These are phyloP conservation scores for Meandrina meandrites DNA, from an alignment of 92 coral and sea anemone species.

Conservation along the genomic window DNA sequence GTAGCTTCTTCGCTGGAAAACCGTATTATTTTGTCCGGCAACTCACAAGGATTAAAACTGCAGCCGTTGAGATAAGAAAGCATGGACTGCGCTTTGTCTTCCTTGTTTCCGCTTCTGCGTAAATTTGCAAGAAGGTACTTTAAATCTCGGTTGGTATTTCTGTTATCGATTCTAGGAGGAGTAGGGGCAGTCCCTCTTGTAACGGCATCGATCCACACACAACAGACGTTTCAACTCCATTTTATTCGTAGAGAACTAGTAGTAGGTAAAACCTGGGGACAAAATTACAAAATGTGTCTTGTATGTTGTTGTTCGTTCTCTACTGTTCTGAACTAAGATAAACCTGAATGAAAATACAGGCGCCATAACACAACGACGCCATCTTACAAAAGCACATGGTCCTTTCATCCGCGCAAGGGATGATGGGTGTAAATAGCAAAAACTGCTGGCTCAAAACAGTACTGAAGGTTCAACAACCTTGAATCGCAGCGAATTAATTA, in stretches of 20 bases:
- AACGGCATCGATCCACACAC: slow-evolving; percentile 23
- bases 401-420: slow-evolving; percentile 17
- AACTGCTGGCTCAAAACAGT: slow-evolving; percentile 19
- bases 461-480: slow-evolving; percentile 8
- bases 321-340: slow-evolving; percentile 8
- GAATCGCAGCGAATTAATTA: neutral
- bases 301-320: slow-evolving; percentile 15
- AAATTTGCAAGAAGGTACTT: too few relatives aligned
- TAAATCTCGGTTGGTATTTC: too few relatives aligned
- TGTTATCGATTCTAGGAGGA: too few relatives aligned
- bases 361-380: slow-evolving; percentile 6
- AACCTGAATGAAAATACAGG: slow-evolving; percentile 18
- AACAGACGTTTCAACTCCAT: slow-evolving; percentile 22
- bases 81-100: too few relatives aligned
- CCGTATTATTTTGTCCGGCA: too few relatives aligned
- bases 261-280: neutral
- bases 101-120: too few relatives aligned
- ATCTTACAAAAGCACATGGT: slow-evolving; percentile 22
- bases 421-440: slow-evolving; percentile 19
- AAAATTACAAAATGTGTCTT: neutral
- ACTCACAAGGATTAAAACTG: too few relatives aligned
- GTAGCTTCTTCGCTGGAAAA: too few relatives aligned
- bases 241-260: neutral
- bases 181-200: too few relatives aligned
- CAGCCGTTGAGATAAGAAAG: too few relatives aligned